Evolutionary conservation across 2,888 invertebrate species (phyloP), one percentile per base, ranked within the genome.

Genomic region (Nemotelus pantherinus): DNA sequence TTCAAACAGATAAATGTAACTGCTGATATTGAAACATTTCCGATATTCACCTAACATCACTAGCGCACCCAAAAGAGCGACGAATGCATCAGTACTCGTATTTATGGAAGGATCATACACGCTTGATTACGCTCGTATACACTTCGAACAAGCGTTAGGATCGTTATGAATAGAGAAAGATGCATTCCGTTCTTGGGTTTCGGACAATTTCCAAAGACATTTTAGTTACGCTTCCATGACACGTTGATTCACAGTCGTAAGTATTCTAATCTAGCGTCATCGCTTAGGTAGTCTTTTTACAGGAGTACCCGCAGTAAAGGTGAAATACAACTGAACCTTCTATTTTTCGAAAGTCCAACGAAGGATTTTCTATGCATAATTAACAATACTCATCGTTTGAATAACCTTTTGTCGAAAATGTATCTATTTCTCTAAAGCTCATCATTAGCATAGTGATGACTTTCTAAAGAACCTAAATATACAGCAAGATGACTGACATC

Each of bases 211-310:
- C 5, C 70, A 70, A 50, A 70, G 53, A 70, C 53, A 45, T 70
- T 85, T 86, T 86, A 85, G 85, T 85, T 85, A 86, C 86, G 85
- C 86, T 85, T 83, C 85, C 85, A 86, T 86, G 85, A 86, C 85
- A 86, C 83, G 83, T 85, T 85, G 53, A 76, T 65, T 76, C 50
- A 53, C 44, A 39, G 45, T 63, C 47, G 39, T 48, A 74, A 63
- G 63, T 41, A 74, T 60, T 44, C 25, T 45, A 25, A 25, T 25
- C 25, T 25, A 25, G 25, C 47, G 47, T 60, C 65, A 60, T 45
- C 39, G 25, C 25, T 1, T 25, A 25, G 60, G 25, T 58, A 72
- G 60, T 63, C 25, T 25, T 25, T 25, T 60, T 63, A 48, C 74
- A 25, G 74, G 60, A 74, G 74, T 74, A 43, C 41, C 10, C n/a